A percentile compares a stretch with the other conserved stretches of the same genome.
These are phyloP conservation scores for Gallinago nigripennis DNA, from an alignment of 2,797 vertebrate genomes.

Conservation along the genomic window DNA sequence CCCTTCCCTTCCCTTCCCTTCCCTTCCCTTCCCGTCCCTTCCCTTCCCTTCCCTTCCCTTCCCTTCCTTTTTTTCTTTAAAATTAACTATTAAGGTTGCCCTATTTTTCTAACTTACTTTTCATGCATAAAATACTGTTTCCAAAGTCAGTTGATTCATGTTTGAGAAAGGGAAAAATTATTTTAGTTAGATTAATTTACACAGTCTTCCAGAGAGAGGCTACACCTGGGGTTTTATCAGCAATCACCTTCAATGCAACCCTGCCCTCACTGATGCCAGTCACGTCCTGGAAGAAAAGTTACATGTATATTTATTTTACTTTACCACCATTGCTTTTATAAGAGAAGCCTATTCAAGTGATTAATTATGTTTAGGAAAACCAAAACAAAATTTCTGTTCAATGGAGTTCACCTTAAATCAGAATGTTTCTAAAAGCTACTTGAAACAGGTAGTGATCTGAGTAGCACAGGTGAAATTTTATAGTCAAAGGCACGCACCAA, in stretches of 20 bases:
- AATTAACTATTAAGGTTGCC: not conserved
- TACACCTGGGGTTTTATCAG: not conserved
- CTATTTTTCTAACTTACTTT: not conserved
- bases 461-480: not conserved
- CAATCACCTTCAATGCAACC: not conserved
- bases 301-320: not conserved
- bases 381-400: not conserved
- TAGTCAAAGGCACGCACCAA: not conserved
- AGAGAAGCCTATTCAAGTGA: not conserved
- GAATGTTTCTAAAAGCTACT: not conserved
- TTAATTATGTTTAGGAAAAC: not conserved
- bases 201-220: not conserved
- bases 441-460: not conserved
- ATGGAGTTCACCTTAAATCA: not conserved
- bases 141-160: not conserved
- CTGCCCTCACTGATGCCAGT: not conserved
- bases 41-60: too few relatives aligned
- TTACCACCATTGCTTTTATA: not conserved
- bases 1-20: too few relatives aligned
- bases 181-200: not conserved
- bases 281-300: not conserved
- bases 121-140: not conserved
- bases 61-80: not conserved
- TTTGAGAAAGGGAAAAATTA: not conserved
- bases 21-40: not conserved